These are phyloP conservation scores for Sphaerophoria rueppellii DNA, from an alignment of 2,888 invertebrate genomes.

Conservation along the genomic window DNA sequence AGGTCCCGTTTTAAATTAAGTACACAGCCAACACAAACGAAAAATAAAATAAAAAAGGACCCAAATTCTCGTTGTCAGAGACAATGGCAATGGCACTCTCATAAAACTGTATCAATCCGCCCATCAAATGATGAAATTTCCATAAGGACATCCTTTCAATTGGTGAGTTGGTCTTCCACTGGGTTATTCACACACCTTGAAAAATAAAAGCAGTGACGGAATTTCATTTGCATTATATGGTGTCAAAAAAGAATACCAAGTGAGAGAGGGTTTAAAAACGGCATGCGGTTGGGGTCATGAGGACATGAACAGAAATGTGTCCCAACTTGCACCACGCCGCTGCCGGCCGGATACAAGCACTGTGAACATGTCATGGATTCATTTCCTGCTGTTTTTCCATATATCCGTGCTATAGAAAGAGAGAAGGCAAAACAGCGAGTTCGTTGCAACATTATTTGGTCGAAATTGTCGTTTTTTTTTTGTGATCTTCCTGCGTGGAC, in stretches of 20 bases:
- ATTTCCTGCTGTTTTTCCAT: conserved; percentile 59
- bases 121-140: conserved; percentile 67
- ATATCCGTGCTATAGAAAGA: not conserved
- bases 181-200: conserved; percentile 55
- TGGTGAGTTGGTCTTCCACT: not conserved
- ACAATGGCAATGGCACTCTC: conserved; percentile 53
- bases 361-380: conserved; percentile 66
- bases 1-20: conserved; percentile 27
- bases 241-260: conserved; percentile 46
- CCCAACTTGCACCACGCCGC: conserved; percentile 14
- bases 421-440: not conserved
- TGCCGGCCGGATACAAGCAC: conserved; percentile 54
- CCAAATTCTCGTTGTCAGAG: not conserved
- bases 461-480: conserved; percentile 5
- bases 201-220: conserved; percentile 53
- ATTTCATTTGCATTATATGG: conserved; percentile 63
- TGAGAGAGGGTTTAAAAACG: not conserved
- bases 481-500: conserved; percentile 20
- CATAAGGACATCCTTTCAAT: conserved; percentile 60
- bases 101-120: conserved; percentile 63
- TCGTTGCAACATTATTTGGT: conserved; percentile 39
- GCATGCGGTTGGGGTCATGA: conserved; percentile 28
- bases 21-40: conserved; percentile 20
- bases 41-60: not conserved
- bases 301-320: conserved; percentile 38